phyloP scores from a whole-genome alignment of 2,113 vertebrate species.

The Sorex araneus region DNA sequence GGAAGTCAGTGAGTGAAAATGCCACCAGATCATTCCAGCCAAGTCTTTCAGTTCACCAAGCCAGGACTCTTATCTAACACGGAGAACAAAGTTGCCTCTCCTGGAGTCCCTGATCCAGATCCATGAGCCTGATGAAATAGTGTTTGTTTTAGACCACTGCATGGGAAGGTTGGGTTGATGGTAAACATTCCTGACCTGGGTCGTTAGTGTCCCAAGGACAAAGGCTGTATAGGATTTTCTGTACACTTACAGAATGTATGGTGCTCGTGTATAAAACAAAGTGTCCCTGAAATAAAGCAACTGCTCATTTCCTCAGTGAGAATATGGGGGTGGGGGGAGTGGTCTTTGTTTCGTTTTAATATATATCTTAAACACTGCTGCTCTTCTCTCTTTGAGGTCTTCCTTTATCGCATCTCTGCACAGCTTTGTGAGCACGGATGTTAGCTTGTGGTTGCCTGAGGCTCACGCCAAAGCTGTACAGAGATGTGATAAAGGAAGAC shows the following conservation, averaged over 20 bases:
- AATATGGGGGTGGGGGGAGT: no score
- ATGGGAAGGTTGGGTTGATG: neutral
- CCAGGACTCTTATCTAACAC: neutral
- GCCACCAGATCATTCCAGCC: neutral
- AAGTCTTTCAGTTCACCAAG: neutral
- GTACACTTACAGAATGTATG: neutral
- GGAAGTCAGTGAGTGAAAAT: neutral
- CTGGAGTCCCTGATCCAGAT: neutral
- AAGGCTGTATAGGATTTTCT: neutral
- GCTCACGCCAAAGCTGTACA: no score
- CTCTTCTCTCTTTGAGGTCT: no score
- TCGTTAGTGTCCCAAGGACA: no score
- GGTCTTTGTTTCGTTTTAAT: no score
- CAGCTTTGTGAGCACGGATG: no score
- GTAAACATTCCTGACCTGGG: neutral
- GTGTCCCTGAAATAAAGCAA: neutral
- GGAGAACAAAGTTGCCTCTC: neutral
- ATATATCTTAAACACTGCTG: no score
- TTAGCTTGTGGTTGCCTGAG: no score
- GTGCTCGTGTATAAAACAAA: neutral
- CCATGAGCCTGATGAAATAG: neutral
- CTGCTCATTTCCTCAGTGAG: neutral
- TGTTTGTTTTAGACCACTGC: neutral
- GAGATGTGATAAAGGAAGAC: no score
- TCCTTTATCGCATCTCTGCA: no score